Conservation (phyloP, 1,140 invertebrate species). For the Halyomorpha halys region DNA sequence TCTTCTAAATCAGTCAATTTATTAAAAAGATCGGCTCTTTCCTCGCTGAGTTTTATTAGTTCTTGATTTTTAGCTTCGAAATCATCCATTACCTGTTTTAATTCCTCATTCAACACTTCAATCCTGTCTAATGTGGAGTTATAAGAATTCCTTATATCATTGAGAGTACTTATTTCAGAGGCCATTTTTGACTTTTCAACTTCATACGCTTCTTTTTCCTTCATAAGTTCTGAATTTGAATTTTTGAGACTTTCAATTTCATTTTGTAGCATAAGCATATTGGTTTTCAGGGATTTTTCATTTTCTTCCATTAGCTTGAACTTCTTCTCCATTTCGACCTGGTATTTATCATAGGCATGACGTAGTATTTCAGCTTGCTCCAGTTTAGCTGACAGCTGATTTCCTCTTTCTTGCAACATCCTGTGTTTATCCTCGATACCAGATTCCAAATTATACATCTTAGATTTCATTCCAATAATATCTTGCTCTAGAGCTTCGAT, state of each 20-base stretch:
- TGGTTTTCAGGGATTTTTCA: constrained; percentile 28
- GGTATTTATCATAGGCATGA: constrained; percentile 23
- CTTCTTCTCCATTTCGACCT: constrained; percentile 41
- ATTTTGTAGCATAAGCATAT: constrained; percentile 15
- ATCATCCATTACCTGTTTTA: constrained; percentile 24
- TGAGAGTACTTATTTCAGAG: constrained; percentile 25
- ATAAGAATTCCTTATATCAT: constrained; percentile 24
- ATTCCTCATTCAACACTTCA: constrained; percentile 25
- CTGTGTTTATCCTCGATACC: constrained; percentile 43
- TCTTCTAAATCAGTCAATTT: constrained; percentile 31
- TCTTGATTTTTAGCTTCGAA: constrained; percentile 25
- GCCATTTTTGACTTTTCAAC: constrained; percentile 39
- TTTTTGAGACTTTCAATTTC: constrained; percentile 26
- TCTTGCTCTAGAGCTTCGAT: constrained; percentile 60
- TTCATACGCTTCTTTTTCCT: constrained; percentile 27
- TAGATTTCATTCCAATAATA: constrained; percentile 48
- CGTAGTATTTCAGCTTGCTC: constrained; percentile 25
- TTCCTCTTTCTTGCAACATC: constrained; percentile 42
- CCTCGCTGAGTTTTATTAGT: constrained; percentile 21
- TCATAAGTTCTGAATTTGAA: constrained; percentile 20
- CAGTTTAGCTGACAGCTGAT: constrained; percentile 36
- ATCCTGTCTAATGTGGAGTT: constrained; percentile 26
- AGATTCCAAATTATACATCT: constrained; percentile 46
- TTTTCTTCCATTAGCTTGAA: constrained; percentile 43
- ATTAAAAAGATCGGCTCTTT: constrained; percentile 26